A percentile compares a stretch with the other conserved stretches of the same genome.
phyloP scores from a whole-genome alignment of 2,888 invertebrate genomes.

The Xestia sexstrigata region DNA sequence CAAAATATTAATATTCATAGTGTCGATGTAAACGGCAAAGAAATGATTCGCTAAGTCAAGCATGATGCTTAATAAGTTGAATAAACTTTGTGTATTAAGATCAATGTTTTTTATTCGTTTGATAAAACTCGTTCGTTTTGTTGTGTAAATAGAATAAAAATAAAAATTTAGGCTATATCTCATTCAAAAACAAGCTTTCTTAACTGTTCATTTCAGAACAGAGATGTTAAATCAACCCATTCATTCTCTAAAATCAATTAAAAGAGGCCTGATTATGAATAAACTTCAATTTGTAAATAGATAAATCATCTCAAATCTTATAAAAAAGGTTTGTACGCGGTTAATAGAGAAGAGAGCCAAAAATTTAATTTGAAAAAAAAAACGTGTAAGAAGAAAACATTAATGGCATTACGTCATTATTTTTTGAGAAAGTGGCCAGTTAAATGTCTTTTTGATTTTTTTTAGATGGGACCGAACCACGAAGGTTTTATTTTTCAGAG shows the following conservation, averaged over 20 bases:
- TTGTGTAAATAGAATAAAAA: background rate
- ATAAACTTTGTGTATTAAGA: background rate
- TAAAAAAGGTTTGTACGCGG: background rate
- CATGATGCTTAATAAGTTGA: slow-evolving; percentile 20
- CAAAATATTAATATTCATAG: slow-evolving; percentile 16
- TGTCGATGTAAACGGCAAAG: slow-evolving; percentile 27
- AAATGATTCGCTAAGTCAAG: slow-evolving; percentile 10
- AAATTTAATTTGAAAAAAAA: background rate
- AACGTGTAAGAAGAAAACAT: background rate
- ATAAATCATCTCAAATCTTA: background rate
- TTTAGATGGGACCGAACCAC: background rate
- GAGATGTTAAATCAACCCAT: too few species aligned
- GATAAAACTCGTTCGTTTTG: background rate
- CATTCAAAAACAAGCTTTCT: background rate
- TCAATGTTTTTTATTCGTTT: slow-evolving; percentile 21
- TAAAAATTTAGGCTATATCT: background rate
- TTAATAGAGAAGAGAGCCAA: background rate
- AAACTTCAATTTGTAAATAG: background rate
- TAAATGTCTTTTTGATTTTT: background rate
- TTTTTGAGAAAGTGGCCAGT: background rate
- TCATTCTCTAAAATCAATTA: background rate
- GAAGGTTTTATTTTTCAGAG: too few species aligned
- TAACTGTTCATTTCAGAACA: background rate
- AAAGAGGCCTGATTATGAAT: background rate
- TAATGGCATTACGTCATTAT: background rate